These are phyloP conservation scores for Dryocosmus kuriphilus DNA, from an alignment of 2,888 invertebrate species.

Conservation along the genomic window DNA sequence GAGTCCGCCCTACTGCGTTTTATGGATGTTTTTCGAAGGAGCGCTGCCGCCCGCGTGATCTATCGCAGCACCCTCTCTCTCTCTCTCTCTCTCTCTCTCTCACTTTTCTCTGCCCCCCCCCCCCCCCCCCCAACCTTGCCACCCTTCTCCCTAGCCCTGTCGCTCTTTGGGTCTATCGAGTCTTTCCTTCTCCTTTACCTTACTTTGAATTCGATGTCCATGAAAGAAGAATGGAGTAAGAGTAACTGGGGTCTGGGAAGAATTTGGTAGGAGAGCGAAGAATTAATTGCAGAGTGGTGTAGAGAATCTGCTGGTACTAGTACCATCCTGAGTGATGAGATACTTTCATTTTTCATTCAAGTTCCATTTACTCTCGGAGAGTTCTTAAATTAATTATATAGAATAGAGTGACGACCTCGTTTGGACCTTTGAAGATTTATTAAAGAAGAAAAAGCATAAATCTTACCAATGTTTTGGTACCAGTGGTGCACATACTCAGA, in stretches of 20 bases:
- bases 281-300: conserved; percentile 4
- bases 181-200: conserved; percentile 40
- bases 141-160: conserved; percentile 53
- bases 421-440: no score
- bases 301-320: not conserved
- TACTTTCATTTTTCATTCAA: not conserved
- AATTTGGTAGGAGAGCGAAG: not conserved
- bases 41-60: conserved; percentile 77
- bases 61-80: conserved; percentile 67
- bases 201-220: conserved; percentile 19
- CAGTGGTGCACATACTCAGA: no score
- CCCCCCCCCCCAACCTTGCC: conserved; percentile 39
- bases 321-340: not conserved
- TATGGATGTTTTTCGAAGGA: conserved; percentile 78
- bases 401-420: no score
- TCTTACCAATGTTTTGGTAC: no score
- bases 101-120: conserved; percentile 47
- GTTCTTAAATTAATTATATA: no score
- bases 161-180: conserved; percentile 55
- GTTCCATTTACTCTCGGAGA: not conserved
- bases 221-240: conserved; percentile 13
- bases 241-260: not conserved
- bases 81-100: conserved; percentile 37
- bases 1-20: conserved; percentile 78
- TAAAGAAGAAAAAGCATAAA: no score